Base-by-base conservation (phyloP, 2,113 vertebrate genomes). In the Glareola pratincola region DNA sequence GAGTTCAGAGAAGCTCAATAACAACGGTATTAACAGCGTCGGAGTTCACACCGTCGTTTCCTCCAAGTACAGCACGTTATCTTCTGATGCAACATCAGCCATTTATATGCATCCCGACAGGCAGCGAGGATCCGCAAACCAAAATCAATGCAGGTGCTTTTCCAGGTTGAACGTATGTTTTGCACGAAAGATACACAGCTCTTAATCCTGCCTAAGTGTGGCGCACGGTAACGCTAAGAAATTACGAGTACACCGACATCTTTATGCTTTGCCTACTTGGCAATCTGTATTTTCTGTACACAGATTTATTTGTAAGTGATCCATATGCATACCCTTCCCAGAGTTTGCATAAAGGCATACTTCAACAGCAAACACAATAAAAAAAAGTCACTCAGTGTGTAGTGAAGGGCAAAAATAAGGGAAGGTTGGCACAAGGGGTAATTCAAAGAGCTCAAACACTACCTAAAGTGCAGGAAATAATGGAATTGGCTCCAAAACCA, bases 261-360 rank as follows among this genome's bases (percentile, higher is more conserved):
- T 92, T 94, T 88, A 82, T 94, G 87, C 92, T 95, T 91, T 91
- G 96, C 92, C 91, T 94, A 30, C 84, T 95, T 92, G 94, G 91
- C 91, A 95, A 94, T 92, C 91, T 74, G 30, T 94, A 73, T 95
- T 94, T 95, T 92, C 94, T 48, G 50, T 79, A 92, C 69, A 91
- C 94, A 95, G 94, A 95, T 92, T 94, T 95, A 96, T 96, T 85
- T 92, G 59, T 79, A 88, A 83, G 93, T 43, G 71, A 93, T 96
- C 93, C 84, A 85, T 91, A 96, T 77, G 91, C 94, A 94, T 18
- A 69, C 45, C 77, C 53, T 89, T 89, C 69, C 86, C 64, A 34
- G 48, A 81, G 80, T 87, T 64, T 82, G 73, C 18, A 54, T 60
- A 53, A 76, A 87, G 90, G 78, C 84, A 57, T 32, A 68, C 53